Conservation (phyloP, 2,888 invertebrate genomes). For the Fragum fragum region DNA sequence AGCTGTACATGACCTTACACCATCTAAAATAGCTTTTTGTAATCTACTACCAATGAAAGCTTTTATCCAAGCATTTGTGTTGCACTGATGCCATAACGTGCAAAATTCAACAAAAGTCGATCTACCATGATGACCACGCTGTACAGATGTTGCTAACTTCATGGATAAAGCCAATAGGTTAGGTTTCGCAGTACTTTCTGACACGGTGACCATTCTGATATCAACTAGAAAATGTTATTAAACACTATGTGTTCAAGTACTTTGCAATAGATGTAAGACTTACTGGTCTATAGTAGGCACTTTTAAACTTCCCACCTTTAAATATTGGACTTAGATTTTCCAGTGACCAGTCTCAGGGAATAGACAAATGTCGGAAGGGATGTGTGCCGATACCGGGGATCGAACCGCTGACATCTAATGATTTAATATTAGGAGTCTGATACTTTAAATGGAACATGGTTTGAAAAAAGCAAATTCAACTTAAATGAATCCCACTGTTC, state of each 20-base stretch:
- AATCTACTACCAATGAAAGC: too few species aligned
- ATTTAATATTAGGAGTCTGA: background rate
- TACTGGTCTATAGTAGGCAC: too few species aligned
- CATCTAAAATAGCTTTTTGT: too few species aligned
- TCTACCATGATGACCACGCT: constrained; percentile 5
- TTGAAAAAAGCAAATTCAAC: background rate
- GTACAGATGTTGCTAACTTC: constrained; percentile 17
- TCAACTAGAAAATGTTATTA: background rate
- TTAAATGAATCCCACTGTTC: background rate
- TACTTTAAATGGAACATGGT: background rate
- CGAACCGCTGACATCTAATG: background rate
- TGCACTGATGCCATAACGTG: background rate
- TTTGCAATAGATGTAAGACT: too few species aligned
- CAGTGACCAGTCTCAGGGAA: background rate
- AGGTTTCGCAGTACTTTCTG: constrained; percentile 33
- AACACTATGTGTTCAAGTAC: too few species aligned
- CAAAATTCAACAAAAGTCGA: constrained; percentile 16
- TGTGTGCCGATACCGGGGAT: background rate
- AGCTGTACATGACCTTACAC: too few species aligned
- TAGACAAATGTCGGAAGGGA: background rate
- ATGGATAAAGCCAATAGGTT: constrained; percentile 26
- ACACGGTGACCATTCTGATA: constrained; percentile 36
- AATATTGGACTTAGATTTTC: background rate
- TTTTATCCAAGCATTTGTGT: too few species aligned
- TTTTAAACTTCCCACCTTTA: background rate